Base-by-base conservation (phyloP, 2,797 vertebrate species). In the Oreochromis grahami region DNA sequence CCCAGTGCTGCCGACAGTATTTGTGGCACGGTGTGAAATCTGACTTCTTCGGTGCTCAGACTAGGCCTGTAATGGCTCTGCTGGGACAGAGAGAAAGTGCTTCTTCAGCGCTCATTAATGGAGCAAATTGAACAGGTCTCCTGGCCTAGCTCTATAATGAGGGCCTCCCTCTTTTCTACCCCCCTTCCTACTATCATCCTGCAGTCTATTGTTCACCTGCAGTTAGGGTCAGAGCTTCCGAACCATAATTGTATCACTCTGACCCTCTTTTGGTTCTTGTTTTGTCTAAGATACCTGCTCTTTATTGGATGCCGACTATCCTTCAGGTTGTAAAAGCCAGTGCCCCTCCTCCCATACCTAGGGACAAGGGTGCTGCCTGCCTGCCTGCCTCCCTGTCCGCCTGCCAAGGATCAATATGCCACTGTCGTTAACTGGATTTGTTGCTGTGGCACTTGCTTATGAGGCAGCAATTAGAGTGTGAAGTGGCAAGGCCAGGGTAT, bases 51-150 rank as follows among this genome's bases (percentile, higher is more conserved):
- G 4, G 53, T 79, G 81, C 87, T 91, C 76, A 85, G 84, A 81
- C 92, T 77, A 11, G 78, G 84, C 74, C 88, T 26, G 76, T 95
- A 96, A 97, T 96, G 92, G 92, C 95, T 96, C 96, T 96, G 91
- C 86, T 93, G 96, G 96, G 96, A 96, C 78, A 50, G 15, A 77
- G 70, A 63, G 76, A 95, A 96, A 97, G 95, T 96, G 95, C 96
- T 96, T 96, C 95, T 96, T 97, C 95, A 96, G 96, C 94, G 87
- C 91, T 95, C 94, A 94, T 96, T 97, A 97, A 96, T 95, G 95
- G 94, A 95, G 95, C 92, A 96, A 95, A 97, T 97, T 95, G 95
- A 96, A 96, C 94, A 92, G 94, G 95, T 95, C 92, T 95, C 86
- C 89, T 63, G 77, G 92, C 84, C 91, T 85, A 79, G 91, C 82